Evolutionary conservation across 2,113 vertebrate genomes (phyloP).

Genomic region (Poicephalus gulielmi): DNA sequence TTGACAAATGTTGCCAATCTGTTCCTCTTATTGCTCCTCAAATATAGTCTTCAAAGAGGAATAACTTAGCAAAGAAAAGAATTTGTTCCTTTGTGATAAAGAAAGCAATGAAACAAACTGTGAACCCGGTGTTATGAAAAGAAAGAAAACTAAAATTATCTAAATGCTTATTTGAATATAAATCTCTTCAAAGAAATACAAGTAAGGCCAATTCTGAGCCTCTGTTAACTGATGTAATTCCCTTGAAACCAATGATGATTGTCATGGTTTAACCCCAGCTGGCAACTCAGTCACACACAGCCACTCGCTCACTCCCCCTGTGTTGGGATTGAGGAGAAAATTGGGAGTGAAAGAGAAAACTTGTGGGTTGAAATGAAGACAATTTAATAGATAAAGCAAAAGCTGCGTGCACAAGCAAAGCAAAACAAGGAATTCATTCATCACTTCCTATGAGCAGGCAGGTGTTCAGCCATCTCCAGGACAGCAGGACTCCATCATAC

Average conservation of each 20-base stretch:
- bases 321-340: background rate
- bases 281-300: background rate
- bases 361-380: background rate
- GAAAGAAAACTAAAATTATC: background rate
- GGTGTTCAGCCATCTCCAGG: background rate
- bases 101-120: background rate
- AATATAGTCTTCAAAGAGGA: background rate
- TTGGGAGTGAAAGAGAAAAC: background rate
- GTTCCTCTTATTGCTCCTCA: background rate
- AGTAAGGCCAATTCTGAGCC: background rate
- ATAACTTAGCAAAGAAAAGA: background rate
- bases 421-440: background rate
- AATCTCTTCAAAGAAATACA: background rate
- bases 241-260: background rate
- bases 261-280: background rate
- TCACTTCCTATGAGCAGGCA: background rate
- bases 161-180: background rate
- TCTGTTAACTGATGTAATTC: background rate
- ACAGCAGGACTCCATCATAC: background rate
- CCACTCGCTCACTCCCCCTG: accelerated
- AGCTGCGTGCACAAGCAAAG: background rate
- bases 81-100: background rate
- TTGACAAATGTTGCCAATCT: slow-evolving; percentile 21
- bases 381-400: background rate
- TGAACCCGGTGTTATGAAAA: background rate